Evolutionary conservation across 2,113 vertebrate species (phyloP), one percentile per base, ranked within the genome.

Genomic region (Meles meles): DNA sequence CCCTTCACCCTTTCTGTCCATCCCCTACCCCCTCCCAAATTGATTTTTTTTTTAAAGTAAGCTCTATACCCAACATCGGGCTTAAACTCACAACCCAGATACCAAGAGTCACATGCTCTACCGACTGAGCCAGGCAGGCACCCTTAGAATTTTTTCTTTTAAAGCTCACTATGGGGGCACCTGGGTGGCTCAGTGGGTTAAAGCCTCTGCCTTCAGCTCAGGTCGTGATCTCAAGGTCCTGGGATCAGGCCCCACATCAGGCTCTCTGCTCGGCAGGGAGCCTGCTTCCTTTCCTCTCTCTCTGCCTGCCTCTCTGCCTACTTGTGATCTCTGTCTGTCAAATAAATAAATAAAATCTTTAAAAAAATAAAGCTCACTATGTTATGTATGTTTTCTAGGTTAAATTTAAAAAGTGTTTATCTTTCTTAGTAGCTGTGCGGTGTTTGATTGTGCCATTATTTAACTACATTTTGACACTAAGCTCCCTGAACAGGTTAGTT

Each of bases 381-480:
- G 52, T 74, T 88, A 74, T 88, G 76, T 52, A 89, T 57, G 76
- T 90, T 93, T 67, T 93, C 88, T 94, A 93, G 47, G 47, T 92
- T 37, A 82, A 42, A 44, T 94, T 55, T 44, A 14, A 93, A 94
- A 93, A 74, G 88, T 61, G 63, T 72, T 90, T 80, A 67, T 74
- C 87, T 72, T 80, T 96, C 96, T 94, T 90, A 84, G 91, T 92
- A 90, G n/a, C 59, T 95, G 44, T 23, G 31, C 44, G 52, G 39
- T 86, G 67, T 95, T 94, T 7, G 52, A 47, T 81, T 94, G 34
- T 92, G 92, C 39, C 82, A 63, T 92, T 77, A 93, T 82, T 94
- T 95, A 95, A 88, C 91, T 88, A 65, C n/a, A 63, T 85, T 92
- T 88, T 90, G 49, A 57, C 57, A 91, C 49, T 86, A 29, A 57